Conservation (phyloP, 2,113 vertebrate species). For the Anoplopoma fimbria region DNA sequence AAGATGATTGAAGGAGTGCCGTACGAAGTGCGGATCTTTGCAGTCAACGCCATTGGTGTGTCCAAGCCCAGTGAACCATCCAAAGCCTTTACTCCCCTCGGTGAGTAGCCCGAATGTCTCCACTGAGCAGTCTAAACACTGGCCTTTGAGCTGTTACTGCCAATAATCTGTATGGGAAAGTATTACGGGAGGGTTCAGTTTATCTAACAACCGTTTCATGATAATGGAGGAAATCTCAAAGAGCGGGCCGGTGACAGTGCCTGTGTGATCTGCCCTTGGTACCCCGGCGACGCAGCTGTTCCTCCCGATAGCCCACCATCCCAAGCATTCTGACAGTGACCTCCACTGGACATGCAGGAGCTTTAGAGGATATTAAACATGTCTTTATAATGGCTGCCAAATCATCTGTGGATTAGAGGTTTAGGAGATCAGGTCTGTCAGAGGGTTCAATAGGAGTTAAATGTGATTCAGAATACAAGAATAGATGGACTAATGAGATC, state of each 20-base stretch:
- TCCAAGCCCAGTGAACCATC: constrained; percentile 97
- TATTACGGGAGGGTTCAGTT: constrained; percentile 35
- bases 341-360: constrained; percentile 70
- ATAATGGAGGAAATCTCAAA: constrained; percentile 45
- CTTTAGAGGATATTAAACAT: constrained; percentile 80
- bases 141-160: constrained; percentile 3
- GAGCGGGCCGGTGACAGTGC: constrained; percentile 2
- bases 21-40: constrained; percentile 96
- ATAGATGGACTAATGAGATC: constrained; percentile 76
- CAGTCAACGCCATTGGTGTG: constrained; percentile 94
- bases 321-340: constrained; percentile 77
- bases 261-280: constrained; percentile 63
- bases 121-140: constrained; percentile 2
- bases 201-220: constrained; percentile 36
- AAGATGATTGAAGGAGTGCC: constrained; percentile 99
- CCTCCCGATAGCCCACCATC: constrained; percentile 60
- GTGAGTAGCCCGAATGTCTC: constrained; percentile 83
- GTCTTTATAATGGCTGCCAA: constrained; percentile 82
- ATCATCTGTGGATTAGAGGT: constrained; percentile 79
- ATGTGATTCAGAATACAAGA: constrained; percentile 74
- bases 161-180: constrained; percentile 32
- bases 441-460: constrained; percentile 67
- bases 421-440: constrained; percentile 74
- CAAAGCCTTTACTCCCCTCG: constrained; percentile 94
- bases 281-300: constrained; percentile 74